These are phyloP conservation scores for Morbakka virulenta DNA, from an alignment of 30 jellyfish, hydroid and myxozoan genomes.

Conservation along the genomic window DNA sequence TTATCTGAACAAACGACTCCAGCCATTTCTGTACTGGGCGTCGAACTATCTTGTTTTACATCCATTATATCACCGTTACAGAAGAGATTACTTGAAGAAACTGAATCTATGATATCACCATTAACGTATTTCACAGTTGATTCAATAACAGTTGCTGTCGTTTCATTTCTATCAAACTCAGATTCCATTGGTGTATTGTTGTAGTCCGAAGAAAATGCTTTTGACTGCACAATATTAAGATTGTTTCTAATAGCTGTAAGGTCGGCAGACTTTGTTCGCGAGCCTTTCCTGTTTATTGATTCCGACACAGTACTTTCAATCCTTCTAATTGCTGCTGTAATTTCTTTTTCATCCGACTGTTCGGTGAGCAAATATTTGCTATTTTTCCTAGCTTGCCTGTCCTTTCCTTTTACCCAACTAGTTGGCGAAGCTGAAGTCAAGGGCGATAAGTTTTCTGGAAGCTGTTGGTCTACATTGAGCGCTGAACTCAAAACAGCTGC, in stretches of 20 bases:
- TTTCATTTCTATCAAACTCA: not conserved
- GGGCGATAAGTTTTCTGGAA: not conserved
- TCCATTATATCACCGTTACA: not conserved
- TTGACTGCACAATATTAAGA: not conserved
- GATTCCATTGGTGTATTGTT: not conserved
- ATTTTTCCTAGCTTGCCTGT: not conserved
- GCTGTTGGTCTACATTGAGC: constrained; percentile 19
- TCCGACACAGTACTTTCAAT: constrained; percentile 67
- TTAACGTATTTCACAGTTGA: not conserved
- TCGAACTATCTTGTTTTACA: not conserved
- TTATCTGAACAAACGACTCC: not conserved
- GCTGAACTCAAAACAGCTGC: constrained; percentile 68
- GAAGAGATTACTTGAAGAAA: not conserved
- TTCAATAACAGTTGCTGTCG: not conserved
- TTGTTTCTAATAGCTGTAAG: not conserved
- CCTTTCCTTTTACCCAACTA: not conserved
- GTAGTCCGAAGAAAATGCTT: not conserved
- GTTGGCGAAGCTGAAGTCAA: not conserved
- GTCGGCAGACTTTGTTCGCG: not conserved
- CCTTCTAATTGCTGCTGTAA: constrained; percentile 60
- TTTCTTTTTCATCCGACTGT: constrained; percentile 70
- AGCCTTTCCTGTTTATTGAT: constrained; percentile 30
- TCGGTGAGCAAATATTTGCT: not conserved
- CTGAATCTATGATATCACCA: not conserved
- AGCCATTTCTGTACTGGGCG: not conserved